Percentiles rank a stretch among this genome's conserved stretches.
Evolutionary conservation across 1,140 invertebrate species (phyloP).

Genomic region (Chionoecetes opilio): DNA sequence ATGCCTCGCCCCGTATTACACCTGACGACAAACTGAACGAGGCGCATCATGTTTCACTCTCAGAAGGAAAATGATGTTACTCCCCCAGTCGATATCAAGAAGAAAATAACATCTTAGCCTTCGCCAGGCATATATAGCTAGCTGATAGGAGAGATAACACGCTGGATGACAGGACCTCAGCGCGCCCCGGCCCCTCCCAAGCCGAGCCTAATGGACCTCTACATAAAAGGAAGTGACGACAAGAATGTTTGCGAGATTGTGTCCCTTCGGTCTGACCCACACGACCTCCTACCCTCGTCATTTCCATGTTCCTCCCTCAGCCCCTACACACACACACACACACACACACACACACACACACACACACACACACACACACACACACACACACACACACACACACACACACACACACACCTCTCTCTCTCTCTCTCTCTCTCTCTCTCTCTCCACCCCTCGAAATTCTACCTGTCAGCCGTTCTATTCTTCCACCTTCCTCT

Average conservation of each 20-base stretch:
- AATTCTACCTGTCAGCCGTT: background rate
- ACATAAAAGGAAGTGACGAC: conserved; percentile 43
- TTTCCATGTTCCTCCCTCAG: background rate
- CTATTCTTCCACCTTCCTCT: background rate
- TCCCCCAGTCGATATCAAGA: background rate
- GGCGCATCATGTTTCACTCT: background rate
- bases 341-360: background rate
- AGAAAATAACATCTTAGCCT: background rate
- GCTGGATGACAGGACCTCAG: background rate
- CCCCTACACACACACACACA: background rate
- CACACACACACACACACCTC: background rate
- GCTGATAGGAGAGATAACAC: conserved; percentile 28
- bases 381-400: background rate
- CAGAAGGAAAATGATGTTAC: background rate
- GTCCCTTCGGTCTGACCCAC: background rate
- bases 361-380: background rate
- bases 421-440: background rate
- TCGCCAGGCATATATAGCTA: background rate
- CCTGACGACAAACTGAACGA: background rate
- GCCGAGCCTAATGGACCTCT: conserved; percentile 11
- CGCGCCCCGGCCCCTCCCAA: background rate
- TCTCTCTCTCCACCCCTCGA: background rate
- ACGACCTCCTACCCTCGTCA: conserved; percentile 12
- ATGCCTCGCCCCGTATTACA: background rate
- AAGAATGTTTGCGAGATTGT: background rate